These are phyloP conservation scores for Marasmarcha lunaedactyla DNA, from an alignment of 2,888 invertebrate species.

Conservation along the genomic window DNA sequence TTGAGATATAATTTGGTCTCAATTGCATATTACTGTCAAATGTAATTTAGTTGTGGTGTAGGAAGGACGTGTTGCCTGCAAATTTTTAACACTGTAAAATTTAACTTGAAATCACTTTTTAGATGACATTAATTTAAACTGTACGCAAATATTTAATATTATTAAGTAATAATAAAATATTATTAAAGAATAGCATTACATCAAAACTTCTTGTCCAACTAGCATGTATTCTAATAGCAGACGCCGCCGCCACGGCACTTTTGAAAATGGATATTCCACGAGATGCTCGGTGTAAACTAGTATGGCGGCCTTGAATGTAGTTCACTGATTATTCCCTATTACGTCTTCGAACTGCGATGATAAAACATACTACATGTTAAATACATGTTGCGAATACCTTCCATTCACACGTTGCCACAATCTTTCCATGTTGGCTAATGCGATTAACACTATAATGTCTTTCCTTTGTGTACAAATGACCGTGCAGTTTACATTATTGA, in stretches of 20 bases:
- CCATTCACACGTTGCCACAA: constrained; percentile 28
- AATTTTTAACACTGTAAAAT: too few species aligned
- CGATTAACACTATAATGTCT: constrained; percentile 30
- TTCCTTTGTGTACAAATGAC: constrained; percentile 27
- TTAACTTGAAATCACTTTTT: too few species aligned
- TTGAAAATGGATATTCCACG: background rate
- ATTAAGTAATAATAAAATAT: too few species aligned
- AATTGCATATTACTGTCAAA: too few species aligned
- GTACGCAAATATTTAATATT: too few species aligned
- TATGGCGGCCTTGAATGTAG: constrained; percentile 42
- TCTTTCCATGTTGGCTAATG: constrained; percentile 24
- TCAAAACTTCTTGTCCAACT: too few species aligned
- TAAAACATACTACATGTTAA: background rate
- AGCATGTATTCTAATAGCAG: too few species aligned
- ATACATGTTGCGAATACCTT: background rate
- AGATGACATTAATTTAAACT: too few species aligned
- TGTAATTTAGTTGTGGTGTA: too few species aligned
- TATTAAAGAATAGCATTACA: too few species aligned
- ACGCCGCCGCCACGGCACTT: background rate
- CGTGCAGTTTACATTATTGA: constrained; percentile 27
- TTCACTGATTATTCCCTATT: constrained; percentile 40
- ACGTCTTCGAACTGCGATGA: background rate
- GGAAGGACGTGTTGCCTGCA: too few species aligned
- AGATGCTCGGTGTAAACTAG: background rate
- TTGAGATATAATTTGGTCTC: too few species aligned